Percentiles rank a stretch among this genome's conserved stretches.
Evolutionary conservation across 2,113 vertebrate species (phyloP).

Genomic region (Serilophus lunatus): DNA sequence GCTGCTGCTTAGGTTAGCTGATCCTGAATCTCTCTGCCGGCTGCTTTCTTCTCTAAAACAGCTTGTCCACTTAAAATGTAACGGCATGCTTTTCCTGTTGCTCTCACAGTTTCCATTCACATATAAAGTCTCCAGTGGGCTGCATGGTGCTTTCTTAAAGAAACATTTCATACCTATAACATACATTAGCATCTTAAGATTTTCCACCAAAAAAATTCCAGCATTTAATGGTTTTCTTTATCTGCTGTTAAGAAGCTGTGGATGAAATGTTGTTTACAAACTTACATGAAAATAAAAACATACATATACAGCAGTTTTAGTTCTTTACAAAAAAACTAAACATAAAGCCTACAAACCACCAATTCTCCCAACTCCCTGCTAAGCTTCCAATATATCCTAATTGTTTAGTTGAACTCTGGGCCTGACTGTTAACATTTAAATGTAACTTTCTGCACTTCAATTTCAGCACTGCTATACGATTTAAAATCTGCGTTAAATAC

Average conservation of each 20-base stretch:
- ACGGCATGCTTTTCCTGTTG: not conserved
- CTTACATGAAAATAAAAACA: not conserved
- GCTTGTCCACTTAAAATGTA: constrained; percentile 2
- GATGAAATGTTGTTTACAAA: not conserved
- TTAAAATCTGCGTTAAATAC: not conserved
- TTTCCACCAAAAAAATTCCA: not conserved
- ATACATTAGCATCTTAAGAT: not conserved
- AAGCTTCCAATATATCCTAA: not conserved
- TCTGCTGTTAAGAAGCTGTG: not conserved
- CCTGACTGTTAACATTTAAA: not conserved
- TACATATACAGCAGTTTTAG: not conserved
- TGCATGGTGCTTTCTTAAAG: not conserved
- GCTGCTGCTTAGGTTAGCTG: not conserved
- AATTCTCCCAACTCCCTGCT: not conserved
- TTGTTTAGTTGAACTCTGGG: not conserved
- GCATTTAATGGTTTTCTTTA: not conserved
- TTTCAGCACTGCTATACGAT: not conserved
- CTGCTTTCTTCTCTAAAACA: not conserved
- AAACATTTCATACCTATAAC: not conserved
- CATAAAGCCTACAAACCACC: not conserved
- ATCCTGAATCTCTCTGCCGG: not conserved
- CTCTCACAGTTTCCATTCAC: not conserved
- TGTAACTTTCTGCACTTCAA: not conserved
- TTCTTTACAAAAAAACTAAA: not conserved
- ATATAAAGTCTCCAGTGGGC: not conserved